phyloP scores from a whole-genome alignment of 2,113 vertebrate genomes.

The Lampris megalopsis region DNA sequence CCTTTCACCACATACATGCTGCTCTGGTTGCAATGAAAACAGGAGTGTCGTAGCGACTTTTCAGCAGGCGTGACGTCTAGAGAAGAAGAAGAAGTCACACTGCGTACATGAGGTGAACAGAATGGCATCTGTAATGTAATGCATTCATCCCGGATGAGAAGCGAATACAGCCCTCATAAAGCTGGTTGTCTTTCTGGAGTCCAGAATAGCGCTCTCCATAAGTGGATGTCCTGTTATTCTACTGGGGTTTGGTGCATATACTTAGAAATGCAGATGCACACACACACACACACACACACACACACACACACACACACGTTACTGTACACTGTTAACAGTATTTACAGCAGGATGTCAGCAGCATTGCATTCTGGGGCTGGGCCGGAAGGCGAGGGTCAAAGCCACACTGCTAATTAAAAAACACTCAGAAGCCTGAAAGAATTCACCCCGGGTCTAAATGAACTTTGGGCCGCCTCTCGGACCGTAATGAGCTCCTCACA shows the following conservation, averaged over 20 bases:
- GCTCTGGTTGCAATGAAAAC: background rate
- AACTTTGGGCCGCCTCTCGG: slow-evolving; percentile 48
- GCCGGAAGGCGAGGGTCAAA: slow-evolving; percentile 46
- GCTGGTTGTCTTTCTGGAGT: slow-evolving; percentile 44
- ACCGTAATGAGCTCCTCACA: slow-evolving; percentile 58
- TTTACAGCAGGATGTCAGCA: slow-evolving; percentile 73
- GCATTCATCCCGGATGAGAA: slow-evolving; percentile 35
- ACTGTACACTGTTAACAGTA: slow-evolving; percentile 72
- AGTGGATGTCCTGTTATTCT: slow-evolving; percentile 41
- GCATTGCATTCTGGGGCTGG: slow-evolving; percentile 36
- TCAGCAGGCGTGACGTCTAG: slow-evolving; percentile 4
- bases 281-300: slow-evolving; percentile 36
- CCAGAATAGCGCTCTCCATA: slow-evolving; percentile 30
- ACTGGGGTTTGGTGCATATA: slow-evolving; percentile 9
- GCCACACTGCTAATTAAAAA: slow-evolving; percentile 59
- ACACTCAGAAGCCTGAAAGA: slow-evolving; percentile 57
- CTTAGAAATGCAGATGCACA: slow-evolving; percentile 36
- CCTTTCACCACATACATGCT: background rate
- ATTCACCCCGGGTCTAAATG: slow-evolving; percentile 67
- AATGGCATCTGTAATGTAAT: slow-evolving; percentile 41
- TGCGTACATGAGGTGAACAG: slow-evolving; percentile 16
- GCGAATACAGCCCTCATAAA: slow-evolving; percentile 43
- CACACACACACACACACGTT: slow-evolving; percentile 51
- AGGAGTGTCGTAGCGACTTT: background rate
- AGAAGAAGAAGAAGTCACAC: slow-evolving; percentile 10